Conservation (phyloP, 2,113 vertebrate genomes). For the Phalacrocorax pelagicus region DNA sequence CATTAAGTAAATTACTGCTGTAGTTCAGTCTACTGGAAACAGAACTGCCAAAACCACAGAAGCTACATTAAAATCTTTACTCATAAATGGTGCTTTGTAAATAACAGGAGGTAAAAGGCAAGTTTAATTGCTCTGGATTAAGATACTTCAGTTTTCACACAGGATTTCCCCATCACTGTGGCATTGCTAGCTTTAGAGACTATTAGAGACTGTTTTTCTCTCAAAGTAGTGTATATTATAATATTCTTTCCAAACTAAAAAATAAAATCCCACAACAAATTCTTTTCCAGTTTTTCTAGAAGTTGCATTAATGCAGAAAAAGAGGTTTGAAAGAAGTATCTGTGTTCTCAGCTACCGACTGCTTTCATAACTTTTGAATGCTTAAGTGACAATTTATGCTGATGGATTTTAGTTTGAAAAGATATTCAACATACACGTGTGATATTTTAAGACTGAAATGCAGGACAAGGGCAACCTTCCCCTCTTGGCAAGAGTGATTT, state of each 20-base stretch:
- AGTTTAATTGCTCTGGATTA: not conserved
- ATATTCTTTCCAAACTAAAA: not conserved
- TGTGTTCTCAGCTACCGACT: not conserved
- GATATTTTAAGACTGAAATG: not conserved
- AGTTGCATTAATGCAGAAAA: not conserved
- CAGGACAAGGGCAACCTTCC: not conserved
- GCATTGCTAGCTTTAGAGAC: not conserved
- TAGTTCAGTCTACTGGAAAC: not conserved
- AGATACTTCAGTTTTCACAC: not conserved
- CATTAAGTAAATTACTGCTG: not conserved
- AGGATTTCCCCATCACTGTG: not conserved
- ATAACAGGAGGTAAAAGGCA: not conserved
- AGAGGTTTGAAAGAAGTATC: not conserved
- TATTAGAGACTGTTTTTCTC: not conserved
- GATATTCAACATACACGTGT: rapidly evolving
- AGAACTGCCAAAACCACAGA: not conserved
- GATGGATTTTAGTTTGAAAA: not conserved
- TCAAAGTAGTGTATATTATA: not conserved
- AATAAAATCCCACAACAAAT: not conserved
- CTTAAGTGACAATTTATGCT: no score
- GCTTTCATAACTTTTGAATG: not conserved
- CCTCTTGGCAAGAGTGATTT: not conserved
- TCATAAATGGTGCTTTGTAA: not conserved
- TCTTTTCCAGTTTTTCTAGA: not conserved
- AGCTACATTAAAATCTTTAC: not conserved